These are phyloP conservation scores for Pocillopora meandrina DNA, from an alignment of 92 coral and sea anemone species.

Conservation along the genomic window DNA sequence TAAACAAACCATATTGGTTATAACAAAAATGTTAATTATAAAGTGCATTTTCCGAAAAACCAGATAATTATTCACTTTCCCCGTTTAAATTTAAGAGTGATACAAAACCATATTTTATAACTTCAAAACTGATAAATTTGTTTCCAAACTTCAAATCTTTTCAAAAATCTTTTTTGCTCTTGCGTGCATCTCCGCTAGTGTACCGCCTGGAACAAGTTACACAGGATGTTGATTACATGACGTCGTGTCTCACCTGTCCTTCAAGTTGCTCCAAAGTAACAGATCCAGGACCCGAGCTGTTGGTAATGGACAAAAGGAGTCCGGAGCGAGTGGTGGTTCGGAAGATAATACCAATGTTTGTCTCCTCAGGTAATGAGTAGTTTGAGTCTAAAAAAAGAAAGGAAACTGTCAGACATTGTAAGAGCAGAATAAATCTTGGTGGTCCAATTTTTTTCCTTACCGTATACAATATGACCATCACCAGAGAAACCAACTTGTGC, in stretches of 20 bases:
- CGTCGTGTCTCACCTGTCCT: slow-evolving; percentile 80
- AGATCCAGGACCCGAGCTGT: slow-evolving; percentile 59
- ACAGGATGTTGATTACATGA: neutral
- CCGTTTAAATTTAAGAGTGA: too few species aligned
- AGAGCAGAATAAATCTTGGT: neutral
- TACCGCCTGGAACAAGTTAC: neutral
- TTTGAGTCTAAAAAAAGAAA: slow-evolving; percentile 57
- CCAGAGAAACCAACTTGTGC: slow-evolving; percentile 80
- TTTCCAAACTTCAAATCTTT: too few species aligned
- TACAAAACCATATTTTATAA: too few species aligned
- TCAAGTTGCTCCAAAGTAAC: slow-evolving; percentile 80
- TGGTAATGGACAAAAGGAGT: slow-evolving; percentile 67
- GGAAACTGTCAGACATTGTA: neutral
- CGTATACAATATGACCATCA: slow-evolving; percentile 40
- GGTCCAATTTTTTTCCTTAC: neutral
- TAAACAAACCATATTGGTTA: too few species aligned
- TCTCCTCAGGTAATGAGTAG: slow-evolving; percentile 59
- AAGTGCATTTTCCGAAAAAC: too few species aligned
- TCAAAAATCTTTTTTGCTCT: too few species aligned
- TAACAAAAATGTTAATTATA: too few species aligned
- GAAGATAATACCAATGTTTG: slow-evolving; percentile 67
- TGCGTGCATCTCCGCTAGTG: neutral
- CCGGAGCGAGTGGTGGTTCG: slow-evolving; percentile 85
- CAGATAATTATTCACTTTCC: too few species aligned
- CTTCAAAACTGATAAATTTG: too few species aligned